Evolutionary conservation across 2,113 vertebrate species (phyloP), one percentile per base, ranked within the genome.

Genomic region (Sorex fumeus): DNA sequence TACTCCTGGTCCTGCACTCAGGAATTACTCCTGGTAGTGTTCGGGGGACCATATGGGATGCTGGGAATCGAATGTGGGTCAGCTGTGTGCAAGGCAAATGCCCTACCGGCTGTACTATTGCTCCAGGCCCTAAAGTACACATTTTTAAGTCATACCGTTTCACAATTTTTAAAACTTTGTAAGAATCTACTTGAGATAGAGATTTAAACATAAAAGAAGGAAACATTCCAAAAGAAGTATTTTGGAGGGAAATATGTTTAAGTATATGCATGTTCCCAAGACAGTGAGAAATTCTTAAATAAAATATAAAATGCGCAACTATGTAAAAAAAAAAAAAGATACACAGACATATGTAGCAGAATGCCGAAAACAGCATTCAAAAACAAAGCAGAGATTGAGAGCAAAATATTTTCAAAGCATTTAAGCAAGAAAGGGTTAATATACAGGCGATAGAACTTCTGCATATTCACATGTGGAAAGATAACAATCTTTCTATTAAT

Each of bases 291-390:
- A 32, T 88, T 3, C 43, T 92, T 71, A 75, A 84, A 80, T 80
- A 12, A 75, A 84, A 80, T 80, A 12, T 32, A 64, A 72, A 79
- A 75, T 3, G 1, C 23, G 92, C 18, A 85, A 32, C 28, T 60
- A n/a, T n/a, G n/a, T n/a, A 40, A 23, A 91, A 5, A 66, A 76
- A 88, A 88, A 57, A n/a, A 62, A 88, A 95, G 3, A 67, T 71
- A 84, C 81, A 79, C 19, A 90, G 78, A 67, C 84, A 34, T 64
- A 80, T 45, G 6, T 76, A 76, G 67, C 66, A 89, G 23, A 83
- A 30, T 19, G n/a, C 83, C 80, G 23, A 77, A 93, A 77, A 90
- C 8, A 87, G 57, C 40, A 87, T 60, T 91, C 43, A 90, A 79
- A 85, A 19, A 53, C 47, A 96, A 45, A 74, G 25, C 70, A 95